Evolutionary conservation across 2,888 invertebrate genomes (phyloP).

Genomic region (Leuctra nigra): DNA sequence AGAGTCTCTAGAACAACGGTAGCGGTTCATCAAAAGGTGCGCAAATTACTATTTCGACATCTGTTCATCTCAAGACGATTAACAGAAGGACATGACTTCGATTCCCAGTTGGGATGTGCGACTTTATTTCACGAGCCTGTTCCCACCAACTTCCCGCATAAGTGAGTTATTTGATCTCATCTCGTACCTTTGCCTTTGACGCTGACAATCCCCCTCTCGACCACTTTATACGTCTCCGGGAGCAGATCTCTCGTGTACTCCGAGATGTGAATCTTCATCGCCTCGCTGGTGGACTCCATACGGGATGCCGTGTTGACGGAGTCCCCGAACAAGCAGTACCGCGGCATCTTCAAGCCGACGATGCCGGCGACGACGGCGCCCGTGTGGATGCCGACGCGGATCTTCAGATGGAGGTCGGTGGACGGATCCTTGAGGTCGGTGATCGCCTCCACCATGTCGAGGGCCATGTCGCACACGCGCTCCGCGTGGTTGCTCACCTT

Average conservation of each 20-base stretch:
- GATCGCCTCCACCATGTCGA: conserved; percentile 93
- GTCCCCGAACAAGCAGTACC: conserved; percentile 81
- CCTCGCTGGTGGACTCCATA: conserved; percentile 88
- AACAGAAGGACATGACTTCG: too few relatives aligned
- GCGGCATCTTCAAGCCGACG: conserved; percentile 89
- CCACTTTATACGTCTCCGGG: conserved; percentile 64
- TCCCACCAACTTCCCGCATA: too few relatives aligned
- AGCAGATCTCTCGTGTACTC: conserved; percentile 76
- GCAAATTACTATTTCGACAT: too few relatives aligned
- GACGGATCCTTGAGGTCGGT: conserved; percentile 88
- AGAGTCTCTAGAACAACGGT: too few relatives aligned
- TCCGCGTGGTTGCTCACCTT: conserved; percentile 86
- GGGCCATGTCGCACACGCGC: conserved; percentile 89
- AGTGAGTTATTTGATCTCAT: too few relatives aligned
- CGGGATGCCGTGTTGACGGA: conserved; percentile 86
- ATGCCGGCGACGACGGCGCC: conserved; percentile 80
- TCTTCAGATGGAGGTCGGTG: conserved; percentile 77
- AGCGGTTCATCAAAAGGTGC: too few relatives aligned
- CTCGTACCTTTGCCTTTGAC: conserved; percentile 81
- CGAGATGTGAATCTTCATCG: conserved; percentile 94
- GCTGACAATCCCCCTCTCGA: conserved; percentile 75
- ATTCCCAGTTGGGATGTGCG: too few relatives aligned
- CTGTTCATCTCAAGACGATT: too few relatives aligned
- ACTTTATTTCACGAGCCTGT: too few relatives aligned
- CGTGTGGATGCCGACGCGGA: conserved; percentile 75